phyloP scores from a whole-genome alignment of 1,140 invertebrate species.

The Ericerus pela region DNA sequence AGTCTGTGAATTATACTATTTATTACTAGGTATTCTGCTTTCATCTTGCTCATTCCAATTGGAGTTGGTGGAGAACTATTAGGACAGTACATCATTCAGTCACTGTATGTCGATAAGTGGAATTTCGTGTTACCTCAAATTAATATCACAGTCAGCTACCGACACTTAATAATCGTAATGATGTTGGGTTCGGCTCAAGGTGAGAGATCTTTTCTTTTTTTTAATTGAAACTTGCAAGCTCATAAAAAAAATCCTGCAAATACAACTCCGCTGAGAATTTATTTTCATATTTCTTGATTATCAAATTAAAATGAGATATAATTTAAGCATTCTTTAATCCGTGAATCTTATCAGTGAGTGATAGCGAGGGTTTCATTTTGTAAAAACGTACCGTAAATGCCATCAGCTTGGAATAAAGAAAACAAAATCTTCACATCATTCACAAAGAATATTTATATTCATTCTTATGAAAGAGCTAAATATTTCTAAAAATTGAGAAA shows the following conservation, averaged over 20 bases:
- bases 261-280: background rate
- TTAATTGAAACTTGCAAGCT: background rate
- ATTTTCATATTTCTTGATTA: too few relatives aligned
- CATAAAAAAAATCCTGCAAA: background rate
- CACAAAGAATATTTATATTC: too few relatives aligned
- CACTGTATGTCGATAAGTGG: background rate
- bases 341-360: too few relatives aligned
- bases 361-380: too few relatives aligned
- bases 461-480: too few relatives aligned
- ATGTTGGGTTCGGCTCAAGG: background rate
- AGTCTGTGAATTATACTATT: too few relatives aligned
- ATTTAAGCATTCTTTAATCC: too few relatives aligned
- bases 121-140: background rate
- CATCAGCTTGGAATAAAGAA: too few relatives aligned
- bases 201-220: background rate
- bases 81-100: slow-evolving; percentile 1
- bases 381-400: too few relatives aligned
- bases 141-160: background rate
- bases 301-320: too few relatives aligned
- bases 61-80: background rate
- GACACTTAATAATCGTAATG: slow-evolving; percentile 2
- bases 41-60: background rate
- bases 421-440: too few relatives aligned
- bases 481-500: too few relatives aligned
- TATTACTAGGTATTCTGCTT: background rate